phyloP scores from a whole-genome alignment of 2,797 vertebrate genomes.

The Semotilus atromaculatus region DNA sequence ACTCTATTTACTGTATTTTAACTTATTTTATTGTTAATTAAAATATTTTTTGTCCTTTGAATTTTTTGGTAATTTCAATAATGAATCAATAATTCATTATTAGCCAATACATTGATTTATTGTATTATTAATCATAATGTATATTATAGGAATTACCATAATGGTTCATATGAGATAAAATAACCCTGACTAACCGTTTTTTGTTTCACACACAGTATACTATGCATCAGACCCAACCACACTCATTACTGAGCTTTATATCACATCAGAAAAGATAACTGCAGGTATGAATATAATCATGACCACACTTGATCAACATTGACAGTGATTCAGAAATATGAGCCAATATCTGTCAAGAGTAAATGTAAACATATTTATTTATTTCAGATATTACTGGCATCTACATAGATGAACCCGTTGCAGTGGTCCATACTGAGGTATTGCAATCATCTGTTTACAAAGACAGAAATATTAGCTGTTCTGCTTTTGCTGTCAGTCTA shows the following conservation, averaged over 20 bases:
- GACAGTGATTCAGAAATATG: not conserved
- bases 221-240: not conserved
- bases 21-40: too few species aligned
- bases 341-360: not conserved
- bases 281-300: constrained; percentile 10
- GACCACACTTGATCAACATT: not conserved
- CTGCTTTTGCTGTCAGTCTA: not conserved
- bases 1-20: not conserved
- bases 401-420: constrained; percentile 33
- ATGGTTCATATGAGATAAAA: not conserved
- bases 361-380: not conserved
- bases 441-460: not conserved
- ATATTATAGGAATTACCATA: not conserved
- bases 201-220: constrained; percentile 32
- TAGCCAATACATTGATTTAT: not conserved
- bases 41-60: not conserved
- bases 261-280: constrained; percentile 13
- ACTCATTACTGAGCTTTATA: not conserved
- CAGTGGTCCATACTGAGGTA: constrained; percentile 50
- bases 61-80: not conserved
- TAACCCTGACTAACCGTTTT: not conserved
- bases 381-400: constrained; percentile 59
- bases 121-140: not conserved
- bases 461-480: not conserved
- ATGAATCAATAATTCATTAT: not conserved